Evolutionary conservation across 2,888 invertebrate species (phyloP), one percentile per base, ranked within the genome.

Genomic region (Sthenelais limicola): DNA sequence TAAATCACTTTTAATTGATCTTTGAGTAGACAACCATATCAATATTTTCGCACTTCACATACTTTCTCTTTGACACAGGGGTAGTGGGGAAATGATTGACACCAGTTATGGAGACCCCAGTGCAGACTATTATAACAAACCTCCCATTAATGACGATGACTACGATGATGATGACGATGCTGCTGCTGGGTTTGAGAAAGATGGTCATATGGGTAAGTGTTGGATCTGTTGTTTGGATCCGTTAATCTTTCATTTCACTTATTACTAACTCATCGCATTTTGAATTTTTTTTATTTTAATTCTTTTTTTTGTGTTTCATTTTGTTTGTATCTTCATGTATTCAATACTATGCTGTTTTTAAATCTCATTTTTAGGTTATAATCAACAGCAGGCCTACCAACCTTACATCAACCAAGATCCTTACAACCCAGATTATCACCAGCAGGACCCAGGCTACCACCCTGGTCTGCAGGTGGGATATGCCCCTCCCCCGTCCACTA

Each of bases 11-110:
- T n/a, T n/a, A n/a, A n/a, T n/a, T n/a, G n/a, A n/a, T n/a, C n/a
- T n/a, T n/a, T n/a, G n/a, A n/a, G n/a, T 43, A 18, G 12, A 18
- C 47, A 15, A 12, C n/a, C 47, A 43, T 43, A 15, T 52, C 18
- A 52, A 18, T 52, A 18, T 52, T 18, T 18, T 9, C 15, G 9
- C 24, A 15, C 9, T n/a, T n/a, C n/a, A n/a, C n/a, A n/a, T n/a
- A n/a, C n/a, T 21, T 52, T 52, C 24, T 52, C 18, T 52, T 18
- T n/a, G 15, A 18, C 32, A 24, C 35, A 69, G 69, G 3, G 69
- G 69, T 7, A 69, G 69, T 52, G 33, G 30, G 12, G 67, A 67
- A 12, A 28, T 67, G 67, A 28, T 48, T 26, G 26, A 67, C 67
- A 26, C 26, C 9, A 67, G 67, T 32, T 47, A 66, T 30, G 68